phyloP scores from a whole-genome alignment of 1,140 invertebrate species.

The Sycobia sp. region DNA sequence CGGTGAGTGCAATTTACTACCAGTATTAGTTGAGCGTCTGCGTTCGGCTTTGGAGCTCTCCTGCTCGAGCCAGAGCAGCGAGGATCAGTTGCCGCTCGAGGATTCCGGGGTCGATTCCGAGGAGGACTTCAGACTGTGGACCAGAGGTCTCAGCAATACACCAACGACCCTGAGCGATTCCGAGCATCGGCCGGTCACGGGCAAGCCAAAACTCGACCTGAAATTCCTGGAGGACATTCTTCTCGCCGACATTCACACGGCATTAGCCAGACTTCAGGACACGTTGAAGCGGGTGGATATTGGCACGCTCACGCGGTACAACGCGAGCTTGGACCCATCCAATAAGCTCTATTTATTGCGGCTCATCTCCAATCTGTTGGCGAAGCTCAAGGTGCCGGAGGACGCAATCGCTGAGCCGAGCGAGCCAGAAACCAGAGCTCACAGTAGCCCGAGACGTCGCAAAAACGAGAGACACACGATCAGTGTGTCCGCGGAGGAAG shows the following conservation, averaged over 20 bases:
- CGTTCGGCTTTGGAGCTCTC: slow-evolving; percentile 55
- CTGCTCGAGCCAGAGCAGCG: slow-evolving; percentile 43
- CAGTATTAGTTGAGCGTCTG: slow-evolving; percentile 58
- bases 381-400: slow-evolving; percentile 66
- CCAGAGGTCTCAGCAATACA: slow-evolving; percentile 35
- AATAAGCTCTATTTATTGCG: slow-evolving; percentile 71
- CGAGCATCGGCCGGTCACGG: slow-evolving; percentile 2
- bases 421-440: not conserved
- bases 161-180: slow-evolving; percentile 35
- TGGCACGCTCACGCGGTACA: slow-evolving; percentile 60
- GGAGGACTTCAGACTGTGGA: slow-evolving; percentile 46
- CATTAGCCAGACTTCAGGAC: slow-evolving; percentile 73
- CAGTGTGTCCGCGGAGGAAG: slow-evolving; percentile 78
- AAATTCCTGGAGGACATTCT: slow-evolving; percentile 61
- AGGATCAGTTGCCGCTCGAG: slow-evolving; percentile 45
- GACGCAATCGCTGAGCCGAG: slow-evolving; percentile 26
- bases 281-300: slow-evolving; percentile 69
- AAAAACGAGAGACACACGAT: slow-evolving; percentile 74
- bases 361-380: slow-evolving; percentile 76
- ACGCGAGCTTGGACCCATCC: slow-evolving; percentile 57
- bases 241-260: slow-evolving; percentile 78
- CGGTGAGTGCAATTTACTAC: slow-evolving; percentile 62
- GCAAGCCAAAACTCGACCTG: slow-evolving; percentile 47
- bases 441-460: slow-evolving; percentile 53
- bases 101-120: slow-evolving; percentile 47